Percentiles rank a stretch among this genome's conserved stretches.
These are phyloP conservation scores for Colostygia pectinataria DNA, from an alignment of 2,888 invertebrate species.

Conservation along the genomic window DNA sequence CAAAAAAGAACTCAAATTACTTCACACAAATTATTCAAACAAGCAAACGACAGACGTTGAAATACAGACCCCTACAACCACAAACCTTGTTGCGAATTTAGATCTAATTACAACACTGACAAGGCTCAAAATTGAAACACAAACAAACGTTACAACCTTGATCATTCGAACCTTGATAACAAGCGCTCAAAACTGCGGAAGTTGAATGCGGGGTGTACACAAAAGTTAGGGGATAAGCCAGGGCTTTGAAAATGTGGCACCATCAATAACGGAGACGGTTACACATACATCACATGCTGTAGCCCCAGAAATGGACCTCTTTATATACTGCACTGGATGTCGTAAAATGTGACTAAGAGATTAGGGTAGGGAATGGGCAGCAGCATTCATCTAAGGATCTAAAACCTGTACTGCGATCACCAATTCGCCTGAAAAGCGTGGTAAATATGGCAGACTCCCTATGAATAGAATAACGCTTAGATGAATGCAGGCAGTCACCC, in stretches of 20 bases:
- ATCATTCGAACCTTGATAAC: constrained; percentile 25
- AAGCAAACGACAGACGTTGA: constrained; percentile 7
- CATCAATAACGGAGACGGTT: no score
- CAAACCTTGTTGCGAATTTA: constrained; percentile 4
- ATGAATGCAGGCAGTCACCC: no score
- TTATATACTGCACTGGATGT: no score
- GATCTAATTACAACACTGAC: constrained; percentile 8
- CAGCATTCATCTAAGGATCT: no score
- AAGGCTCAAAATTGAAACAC: constrained; percentile 25
- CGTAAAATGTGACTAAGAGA: no score
- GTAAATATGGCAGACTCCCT: no score
- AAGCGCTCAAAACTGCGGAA: constrained; percentile 17
- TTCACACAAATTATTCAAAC: neutral
- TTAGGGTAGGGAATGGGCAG: no score
- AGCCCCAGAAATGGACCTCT: no score
- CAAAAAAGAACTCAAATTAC: constrained; percentile 1
- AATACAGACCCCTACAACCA: neutral
- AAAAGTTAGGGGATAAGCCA: constrained; percentile 6
- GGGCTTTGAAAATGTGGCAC: neutral
- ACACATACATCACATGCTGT: no score
- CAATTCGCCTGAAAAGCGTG: no score
- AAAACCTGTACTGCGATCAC: no score
- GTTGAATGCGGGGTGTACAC: constrained; percentile 14
- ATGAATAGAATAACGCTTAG: no score
- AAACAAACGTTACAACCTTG: constrained; percentile 30